Evolutionary conservation across 53 echinoderm and acorn worm species (phyloP), one percentile per base, ranked within the genome.

Genomic region (Paracentrotus lividus): DNA sequence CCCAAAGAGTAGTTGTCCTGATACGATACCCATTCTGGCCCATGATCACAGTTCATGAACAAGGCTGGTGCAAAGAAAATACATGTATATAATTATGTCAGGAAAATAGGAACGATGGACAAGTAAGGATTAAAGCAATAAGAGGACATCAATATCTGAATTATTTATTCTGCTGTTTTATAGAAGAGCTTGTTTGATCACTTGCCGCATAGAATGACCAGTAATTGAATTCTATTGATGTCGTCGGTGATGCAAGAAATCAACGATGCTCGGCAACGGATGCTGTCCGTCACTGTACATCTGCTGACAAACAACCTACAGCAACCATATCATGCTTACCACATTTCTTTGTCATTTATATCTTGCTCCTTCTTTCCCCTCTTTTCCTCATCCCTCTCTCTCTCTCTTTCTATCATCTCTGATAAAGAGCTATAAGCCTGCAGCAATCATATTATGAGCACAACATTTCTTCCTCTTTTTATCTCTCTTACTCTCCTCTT

Each of bases 181-280:
- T 40, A 6, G 21, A 72, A 20, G 12, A 21, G 36, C 36, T 72
- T 72, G 38, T 72, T 72, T 72, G 72, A 40, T 36, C 20, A 40
- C 14, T 72, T 8, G 72, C 38, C 40, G 36, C 40, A 31, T 40
- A 72, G 72, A 5, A 36, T 72, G 72, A 72, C 72, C 72, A 40
- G 18, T 72, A 72, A 72, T 72, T 40, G 40, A 72, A 36, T 72
- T 72, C 40, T 72, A 72, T 72, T 72, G 72, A 72, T 72, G 72
- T 72, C 72, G 5, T 72, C 72, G 72, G 72, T 72, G 72, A 72
- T 72, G 72, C 72, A 72, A 72, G 72, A 72, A 72, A 72, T 72
- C 72, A 72, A 40, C 40, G 72, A 21, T 16, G 40, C 72, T 20
- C 3, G 21, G 72, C 72, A 72, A 72, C 40, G 72, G 72, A 72